phyloP scores from a whole-genome alignment of 2,888 invertebrate species.

The Marasmarcha lunaedactyla region DNA sequence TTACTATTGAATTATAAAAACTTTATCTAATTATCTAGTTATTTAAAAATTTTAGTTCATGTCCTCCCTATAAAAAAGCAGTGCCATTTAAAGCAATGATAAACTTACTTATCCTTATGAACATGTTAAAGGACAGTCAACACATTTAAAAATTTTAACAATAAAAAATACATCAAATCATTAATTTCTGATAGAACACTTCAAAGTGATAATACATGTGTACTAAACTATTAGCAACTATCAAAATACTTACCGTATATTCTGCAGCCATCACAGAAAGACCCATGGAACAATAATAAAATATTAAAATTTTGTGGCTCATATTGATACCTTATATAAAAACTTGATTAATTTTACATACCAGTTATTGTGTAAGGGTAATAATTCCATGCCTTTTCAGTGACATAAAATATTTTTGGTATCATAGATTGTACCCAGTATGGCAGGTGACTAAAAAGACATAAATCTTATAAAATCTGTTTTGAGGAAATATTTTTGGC shows the following conservation, averaged over 20 bases:
- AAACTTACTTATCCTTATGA: too few relatives aligned
- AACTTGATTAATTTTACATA: conserved; percentile 26
- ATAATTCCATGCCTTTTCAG: conserved; percentile 95
- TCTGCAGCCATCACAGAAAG: conserved; percentile 50
- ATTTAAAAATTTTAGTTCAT: too few relatives aligned
- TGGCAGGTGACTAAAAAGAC: conserved; percentile 81
- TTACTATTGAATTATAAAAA: too few relatives aligned
- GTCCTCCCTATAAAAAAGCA: too few relatives aligned
- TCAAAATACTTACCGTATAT: conserved; percentile 81
- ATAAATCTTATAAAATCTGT: conserved; percentile 2
- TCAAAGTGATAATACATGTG: background rate
- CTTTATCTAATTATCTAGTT: too few relatives aligned
- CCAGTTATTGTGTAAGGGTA: conserved; percentile 91
- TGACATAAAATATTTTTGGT: conserved; percentile 92
- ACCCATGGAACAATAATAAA: conserved; percentile 39
- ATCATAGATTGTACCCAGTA: conserved; percentile 90
- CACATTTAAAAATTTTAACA: too few relatives aligned
- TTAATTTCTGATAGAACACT: background rate
- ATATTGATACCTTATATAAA: background rate
- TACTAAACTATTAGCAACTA: too few relatives aligned
- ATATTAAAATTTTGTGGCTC: conserved; percentile 4
- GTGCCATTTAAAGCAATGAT: too few relatives aligned
- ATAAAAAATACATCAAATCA: too few relatives aligned
- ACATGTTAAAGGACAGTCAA: too few relatives aligned
- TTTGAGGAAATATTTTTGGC: background rate